Evolutionary conservation across 2,888 invertebrate genomes (phyloP), one percentile per base, ranked within the genome.

Genomic region (Euplagia quadripunctaria): DNA sequence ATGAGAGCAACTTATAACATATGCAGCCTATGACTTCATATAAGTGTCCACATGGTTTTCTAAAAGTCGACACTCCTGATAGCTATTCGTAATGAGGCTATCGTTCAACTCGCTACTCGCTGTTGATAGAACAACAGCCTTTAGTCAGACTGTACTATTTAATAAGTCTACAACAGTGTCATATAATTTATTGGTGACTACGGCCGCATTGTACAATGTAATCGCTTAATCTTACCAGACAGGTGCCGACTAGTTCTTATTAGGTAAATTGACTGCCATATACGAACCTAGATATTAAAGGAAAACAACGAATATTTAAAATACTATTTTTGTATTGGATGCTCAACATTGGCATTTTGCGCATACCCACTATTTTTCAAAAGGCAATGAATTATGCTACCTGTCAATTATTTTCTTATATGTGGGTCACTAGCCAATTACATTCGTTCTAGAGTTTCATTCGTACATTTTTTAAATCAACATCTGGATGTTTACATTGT

Each of bases 191-290:
- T 88, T 87, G 82, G 80, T 79, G 79, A 83, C 82, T 75, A 75
- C 74, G 75, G 70, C 68, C 71, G 74, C 83, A 83, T 81, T 84
- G 83, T 80, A 75, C 70, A 64, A 64, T 74, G 81, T 91, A 91
- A 91, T 91, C 89, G 89, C 91, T 91, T 91, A 88, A 91, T 91
- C 91, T 89, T 71, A 77, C 71, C 61, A 76, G 86, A 83, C 90
- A 90, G 89, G 87, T 90, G 88, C 79, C 81, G 81, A 80, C 84
- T 85, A 85, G 77, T 68, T 80, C 86, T 82, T 86, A 86, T 87
- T 89, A 90, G 86, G 88, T 79, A 86, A 89, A 86, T 86, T 74
- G 79, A 83, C 79, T 82, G 73, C 85, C 84, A 78, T 87, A 84
- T 85, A 84, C 61, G 83, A 73, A 70, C 63, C 65, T 71, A 78